These are phyloP conservation scores for fruit fly (Drosophila melanogaster) DNA, from an alignment of 1,140 invertebrate species.

Conservation along the genomic window DNA sequence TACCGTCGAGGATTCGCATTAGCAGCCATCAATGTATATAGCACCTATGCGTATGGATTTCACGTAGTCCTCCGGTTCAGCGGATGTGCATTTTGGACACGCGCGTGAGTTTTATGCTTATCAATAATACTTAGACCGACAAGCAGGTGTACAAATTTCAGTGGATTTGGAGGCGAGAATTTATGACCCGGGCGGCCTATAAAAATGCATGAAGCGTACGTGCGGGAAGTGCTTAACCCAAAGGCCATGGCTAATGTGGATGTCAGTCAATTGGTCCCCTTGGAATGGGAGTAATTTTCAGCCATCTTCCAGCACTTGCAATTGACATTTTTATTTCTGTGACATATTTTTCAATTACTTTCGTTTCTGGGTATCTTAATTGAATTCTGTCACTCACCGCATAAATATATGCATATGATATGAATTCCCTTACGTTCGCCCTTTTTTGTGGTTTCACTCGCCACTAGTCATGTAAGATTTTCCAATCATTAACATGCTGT, in stretches of 20 bases:
- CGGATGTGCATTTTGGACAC: slow-evolving; percentile 66
- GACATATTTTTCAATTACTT: slow-evolving; percentile 41
- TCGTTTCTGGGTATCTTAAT: slow-evolving; percentile 31
- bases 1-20: slow-evolving; percentile 33
- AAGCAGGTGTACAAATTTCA: slow-evolving; percentile 70
- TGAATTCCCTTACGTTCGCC: slow-evolving; percentile 15
- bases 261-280: slow-evolving; percentile 7
- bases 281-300: neutral
- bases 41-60: slow-evolving; percentile 56
- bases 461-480: slow-evolving; percentile 39
- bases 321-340: slow-evolving; percentile 50
- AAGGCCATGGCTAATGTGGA: slow-evolving; percentile 24
- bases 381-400: slow-evolving; percentile 53
- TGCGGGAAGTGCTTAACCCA: slow-evolving; percentile 31
- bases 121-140: slow-evolving; percentile 68
- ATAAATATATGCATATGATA: slow-evolving; percentile 20
- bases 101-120: slow-evolving; percentile 74
- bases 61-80: slow-evolving; percentile 50
- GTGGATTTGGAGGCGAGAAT: slow-evolving; percentile 60
- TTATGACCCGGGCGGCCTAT: slow-evolving; percentile 60
- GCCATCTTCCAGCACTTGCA: slow-evolving; percentile 5
- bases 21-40: slow-evolving; percentile 36
- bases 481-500: slow-evolving; percentile 53
- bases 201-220: slow-evolving; percentile 69
- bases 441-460: slow-evolving; percentile 46